These are phyloP conservation scores for Halcyon chelicuti DNA, from an alignment of 2,797 vertebrate genomes.

Conservation along the genomic window DNA sequence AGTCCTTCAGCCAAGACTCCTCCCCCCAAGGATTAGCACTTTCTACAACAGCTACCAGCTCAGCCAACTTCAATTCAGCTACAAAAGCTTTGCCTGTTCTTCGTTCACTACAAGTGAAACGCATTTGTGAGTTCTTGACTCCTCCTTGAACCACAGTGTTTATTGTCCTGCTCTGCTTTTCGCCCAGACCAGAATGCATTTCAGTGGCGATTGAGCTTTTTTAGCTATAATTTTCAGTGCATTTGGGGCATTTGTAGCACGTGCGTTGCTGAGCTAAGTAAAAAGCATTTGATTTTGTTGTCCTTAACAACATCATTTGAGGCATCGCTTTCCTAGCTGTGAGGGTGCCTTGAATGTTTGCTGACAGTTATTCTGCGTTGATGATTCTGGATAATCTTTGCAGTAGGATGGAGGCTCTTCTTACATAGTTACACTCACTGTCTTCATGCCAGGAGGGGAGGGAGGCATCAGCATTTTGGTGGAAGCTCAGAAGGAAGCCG, in stretches of 20 bases:
- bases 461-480: not conserved
- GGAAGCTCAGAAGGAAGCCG: not conserved
- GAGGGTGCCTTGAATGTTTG: conserved; percentile 2
- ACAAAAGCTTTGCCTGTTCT: conserved; percentile 18
- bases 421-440: not conserved
- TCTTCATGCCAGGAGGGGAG: not conserved
- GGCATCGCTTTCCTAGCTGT: conserved; percentile 2
- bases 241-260: not conserved
- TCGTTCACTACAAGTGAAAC: not conserved
- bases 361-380: not conserved
- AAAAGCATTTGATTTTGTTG: conserved; percentile 38
- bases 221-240: conserved; percentile 25
- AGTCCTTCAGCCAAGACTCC: not conserved
- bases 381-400: not conserved
- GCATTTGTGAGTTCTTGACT: conserved; percentile 33
- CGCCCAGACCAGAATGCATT: not conserved
- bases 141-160: conserved; percentile 16
- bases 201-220: not conserved
- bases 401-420: not conserved
- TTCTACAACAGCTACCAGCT: not conserved
- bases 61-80: not conserved
- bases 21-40: not conserved
- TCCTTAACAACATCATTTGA: conserved; percentile 22
- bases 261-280: conserved; percentile 31
- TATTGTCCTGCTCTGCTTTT: conserved; percentile 41